These are phyloP conservation scores for Ifrita kowaldi DNA, from an alignment of 2,113 vertebrate species.

Conservation along the genomic window DNA sequence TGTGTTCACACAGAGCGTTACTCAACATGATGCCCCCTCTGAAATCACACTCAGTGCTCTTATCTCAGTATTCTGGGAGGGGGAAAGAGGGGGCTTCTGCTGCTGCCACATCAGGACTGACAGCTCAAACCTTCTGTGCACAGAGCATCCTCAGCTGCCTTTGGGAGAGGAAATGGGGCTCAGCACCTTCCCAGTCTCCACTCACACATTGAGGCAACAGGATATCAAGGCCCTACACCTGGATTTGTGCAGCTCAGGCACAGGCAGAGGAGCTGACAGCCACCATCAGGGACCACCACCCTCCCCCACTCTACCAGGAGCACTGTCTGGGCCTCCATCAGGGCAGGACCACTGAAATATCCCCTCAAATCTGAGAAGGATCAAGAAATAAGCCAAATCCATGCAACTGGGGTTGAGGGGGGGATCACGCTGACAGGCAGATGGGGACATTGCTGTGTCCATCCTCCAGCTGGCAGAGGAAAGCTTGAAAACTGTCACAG, in stretches of 20 bases:
- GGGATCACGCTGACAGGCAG: background rate
- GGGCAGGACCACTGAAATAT: background rate
- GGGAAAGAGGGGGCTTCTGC: background rate
- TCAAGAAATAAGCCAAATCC: background rate
- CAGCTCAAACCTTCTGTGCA: background rate
- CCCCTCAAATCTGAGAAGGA: background rate
- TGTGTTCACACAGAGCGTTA: background rate
- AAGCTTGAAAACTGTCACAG: background rate
- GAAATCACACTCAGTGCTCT: background rate
- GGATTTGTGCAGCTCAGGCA: background rate
- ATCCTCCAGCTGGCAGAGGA: background rate
- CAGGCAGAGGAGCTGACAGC: background rate
- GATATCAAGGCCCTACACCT: background rate
- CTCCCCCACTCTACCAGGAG: background rate
- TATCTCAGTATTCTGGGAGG: background rate
- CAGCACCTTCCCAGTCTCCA: background rate
- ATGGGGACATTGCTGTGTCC: background rate
- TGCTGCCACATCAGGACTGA: background rate
- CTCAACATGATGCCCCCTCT: background rate
- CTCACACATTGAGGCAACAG: background rate
- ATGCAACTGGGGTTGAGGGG: accelerated
- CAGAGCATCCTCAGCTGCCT: background rate
- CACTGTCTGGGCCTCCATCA: background rate
- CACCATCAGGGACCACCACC: background rate
- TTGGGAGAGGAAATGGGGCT: background rate